Evolutionary conservation across 2,888 invertebrate species (phyloP).

Genomic region (Cephus runcator): DNA sequence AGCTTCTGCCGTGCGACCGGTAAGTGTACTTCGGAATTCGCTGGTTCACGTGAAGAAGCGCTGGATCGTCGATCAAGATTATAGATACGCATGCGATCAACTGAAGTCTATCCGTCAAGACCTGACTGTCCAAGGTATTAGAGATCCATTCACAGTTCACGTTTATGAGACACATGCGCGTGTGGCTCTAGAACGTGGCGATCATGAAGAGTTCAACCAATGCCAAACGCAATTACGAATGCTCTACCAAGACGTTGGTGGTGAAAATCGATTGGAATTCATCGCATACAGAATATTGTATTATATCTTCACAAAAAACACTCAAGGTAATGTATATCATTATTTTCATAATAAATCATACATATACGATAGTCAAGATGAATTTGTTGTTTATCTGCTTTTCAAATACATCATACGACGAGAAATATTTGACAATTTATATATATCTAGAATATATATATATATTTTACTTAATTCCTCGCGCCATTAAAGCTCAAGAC

Average conservation of each 20-base stretch:
- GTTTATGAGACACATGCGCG: constrained; percentile 99
- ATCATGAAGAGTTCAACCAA: constrained; percentile 99
- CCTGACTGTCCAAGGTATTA: constrained; percentile 96
- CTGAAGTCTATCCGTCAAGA: constrained; percentile 98
- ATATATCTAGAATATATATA: too few relatives aligned
- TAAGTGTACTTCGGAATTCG: constrained; percentile 84
- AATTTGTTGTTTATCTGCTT: neutral
- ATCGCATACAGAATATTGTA: constrained; percentile 96
- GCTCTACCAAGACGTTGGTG: constrained; percentile 86
- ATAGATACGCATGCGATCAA: constrained; percentile 98
- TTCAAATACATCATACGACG: too few relatives aligned
- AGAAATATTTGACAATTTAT: too few relatives aligned
- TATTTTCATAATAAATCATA: neutral
- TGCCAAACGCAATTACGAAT: constrained; percentile 98
- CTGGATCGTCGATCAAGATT: constrained; percentile 92
- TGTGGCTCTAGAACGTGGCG: constrained; percentile 96
- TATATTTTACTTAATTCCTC: too few relatives aligned
- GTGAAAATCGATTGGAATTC: constrained; percentile 88
- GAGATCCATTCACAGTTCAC: constrained; percentile 94
- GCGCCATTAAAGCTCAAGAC: too few relatives aligned
- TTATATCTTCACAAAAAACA: constrained; percentile 97
- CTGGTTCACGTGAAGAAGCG: constrained; percentile 90
- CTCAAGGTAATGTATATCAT: constrained; percentile 77
- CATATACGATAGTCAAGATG: neutral
- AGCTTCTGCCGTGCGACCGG: constrained; percentile 90